A percentile compares a stretch with the other conserved stretches of the same genome.
Conservation (phyloP, 1,140 invertebrate species). For the Gryllus bimaculatus region DNA sequence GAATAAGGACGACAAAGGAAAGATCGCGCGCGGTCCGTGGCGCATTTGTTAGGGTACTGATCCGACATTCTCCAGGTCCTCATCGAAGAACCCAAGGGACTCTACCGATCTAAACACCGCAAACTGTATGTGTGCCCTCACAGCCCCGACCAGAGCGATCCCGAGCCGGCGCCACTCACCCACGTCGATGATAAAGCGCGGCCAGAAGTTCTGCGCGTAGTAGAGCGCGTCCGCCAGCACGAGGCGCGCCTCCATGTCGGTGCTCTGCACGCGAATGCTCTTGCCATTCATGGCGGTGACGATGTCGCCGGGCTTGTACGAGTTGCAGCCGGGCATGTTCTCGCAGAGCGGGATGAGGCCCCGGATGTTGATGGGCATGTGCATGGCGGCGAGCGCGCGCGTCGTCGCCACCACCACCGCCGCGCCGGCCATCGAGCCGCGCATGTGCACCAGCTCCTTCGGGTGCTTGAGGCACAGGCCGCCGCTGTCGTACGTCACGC, state of each 20-base stretch:
- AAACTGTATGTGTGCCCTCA: too few relatives aligned
- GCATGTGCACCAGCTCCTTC: slow-evolving; percentile 69
- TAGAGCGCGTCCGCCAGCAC: slow-evolving; percentile 81
- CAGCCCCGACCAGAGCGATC: too few relatives aligned
- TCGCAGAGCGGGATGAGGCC: slow-evolving; percentile 69
- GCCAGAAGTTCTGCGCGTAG: slow-evolving; percentile 63
- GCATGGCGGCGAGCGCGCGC: slow-evolving; percentile 56
- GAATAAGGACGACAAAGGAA: too few relatives aligned
- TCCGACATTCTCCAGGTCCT: too few relatives aligned
- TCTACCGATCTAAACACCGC: too few relatives aligned
- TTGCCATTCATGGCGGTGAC: slow-evolving; percentile 76
- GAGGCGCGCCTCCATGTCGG: slow-evolving; percentile 81
- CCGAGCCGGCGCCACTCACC: slow-evolving; percentile 27
- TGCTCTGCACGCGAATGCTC: slow-evolving; percentile 78
- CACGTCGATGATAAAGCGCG: slow-evolving; percentile 59
- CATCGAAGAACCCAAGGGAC: too few relatives aligned
- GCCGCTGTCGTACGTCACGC: slow-evolving; percentile 85
- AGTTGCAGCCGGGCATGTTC: slow-evolving; percentile 74
- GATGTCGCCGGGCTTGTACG: slow-evolving; percentile 81
- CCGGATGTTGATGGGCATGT: slow-evolving; percentile 62
- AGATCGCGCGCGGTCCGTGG: too few relatives aligned
- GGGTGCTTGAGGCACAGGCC: slow-evolving; percentile 76
- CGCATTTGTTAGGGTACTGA: too few relatives aligned
- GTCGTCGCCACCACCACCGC: slow-evolving; percentile 66
- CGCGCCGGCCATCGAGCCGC: slow-evolving; percentile 84